phyloP scores from a whole-genome alignment of 2,888 invertebrate species.

The Lepas anatifera region DNA sequence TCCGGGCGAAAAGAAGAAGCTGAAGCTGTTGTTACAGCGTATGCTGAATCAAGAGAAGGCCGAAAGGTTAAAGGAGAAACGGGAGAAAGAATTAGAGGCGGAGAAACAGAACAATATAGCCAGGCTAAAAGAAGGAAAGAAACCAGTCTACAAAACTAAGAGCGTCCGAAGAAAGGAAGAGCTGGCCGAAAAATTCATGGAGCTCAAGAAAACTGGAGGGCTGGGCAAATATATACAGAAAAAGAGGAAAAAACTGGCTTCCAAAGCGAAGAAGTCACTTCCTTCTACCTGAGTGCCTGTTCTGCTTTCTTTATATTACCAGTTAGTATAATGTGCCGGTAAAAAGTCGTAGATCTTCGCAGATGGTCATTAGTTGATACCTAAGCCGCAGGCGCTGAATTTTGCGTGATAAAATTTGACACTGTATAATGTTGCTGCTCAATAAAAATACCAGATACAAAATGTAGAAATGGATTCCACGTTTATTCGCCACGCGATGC shows the following conservation, averaged over 20 bases:
- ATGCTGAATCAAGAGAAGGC: not conserved
- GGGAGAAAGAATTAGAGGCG: not conserved
- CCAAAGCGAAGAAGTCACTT: slow-evolving; percentile 34
- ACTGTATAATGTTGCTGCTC: too few relatives aligned
- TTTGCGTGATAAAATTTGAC: too few relatives aligned
- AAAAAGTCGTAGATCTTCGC: too few relatives aligned
- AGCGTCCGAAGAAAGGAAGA: slow-evolving; percentile 46
- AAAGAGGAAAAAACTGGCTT: slow-evolving; percentile 58
- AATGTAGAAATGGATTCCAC: too few relatives aligned
- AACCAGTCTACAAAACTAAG: not conserved
- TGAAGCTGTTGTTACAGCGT: not conserved
- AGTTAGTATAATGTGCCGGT: too few relatives aligned
- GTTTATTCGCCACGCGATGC: too few relatives aligned
- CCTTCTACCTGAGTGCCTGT: too few relatives aligned
- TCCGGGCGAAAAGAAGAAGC: not conserved
- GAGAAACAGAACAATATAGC: not conserved
- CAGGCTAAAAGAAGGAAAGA: not conserved
- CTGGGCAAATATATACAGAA: slow-evolving; percentile 69
- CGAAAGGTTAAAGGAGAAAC: not conserved
- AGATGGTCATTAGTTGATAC: too few relatives aligned
- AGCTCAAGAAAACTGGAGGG: slow-evolving; percentile 61
- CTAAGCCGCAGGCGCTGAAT: too few relatives aligned
- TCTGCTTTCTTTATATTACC: too few relatives aligned
- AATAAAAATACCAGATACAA: too few relatives aligned
- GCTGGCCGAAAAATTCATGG: slow-evolving; percentile 65